Evolutionary conservation across 2,797 vertebrate genomes (phyloP).

Genomic region (Poecilia wingei): DNA sequence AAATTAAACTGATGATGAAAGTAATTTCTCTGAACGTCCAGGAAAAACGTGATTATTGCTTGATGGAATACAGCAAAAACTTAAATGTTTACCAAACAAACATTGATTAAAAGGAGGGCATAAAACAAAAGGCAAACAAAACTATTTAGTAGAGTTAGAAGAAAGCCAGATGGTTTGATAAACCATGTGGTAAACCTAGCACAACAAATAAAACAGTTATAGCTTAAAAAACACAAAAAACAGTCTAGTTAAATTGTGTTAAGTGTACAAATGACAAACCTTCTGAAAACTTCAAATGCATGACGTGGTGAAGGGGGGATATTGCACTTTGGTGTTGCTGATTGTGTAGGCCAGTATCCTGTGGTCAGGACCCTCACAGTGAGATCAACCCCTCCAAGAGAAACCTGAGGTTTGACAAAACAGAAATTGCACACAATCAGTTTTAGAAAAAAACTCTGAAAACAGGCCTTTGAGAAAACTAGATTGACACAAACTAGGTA

Average conservation of each 20-base stretch:
- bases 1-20: neutral
- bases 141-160: neutral
- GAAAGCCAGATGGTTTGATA: neutral
- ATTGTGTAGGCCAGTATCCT: slow-evolving; percentile 99
- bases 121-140: neutral
- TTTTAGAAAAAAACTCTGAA: neutral
- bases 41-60: neutral
- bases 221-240: neutral
- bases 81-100: neutral
- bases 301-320: slow-evolving; percentile 97
- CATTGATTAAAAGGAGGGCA: neutral
- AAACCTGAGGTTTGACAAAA: slow-evolving; percentile 80
- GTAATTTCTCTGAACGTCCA: neutral
- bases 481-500: too few relatives aligned
- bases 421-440: neutral
- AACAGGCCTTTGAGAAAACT: neutral
- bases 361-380: slow-evolving; percentile 97
- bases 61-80: neutral
- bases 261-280: slow-evolving; percentile 73
- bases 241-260: neutral
- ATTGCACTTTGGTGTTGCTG: slow-evolving; percentile 99
- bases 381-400: slow-evolving; percentile 96
- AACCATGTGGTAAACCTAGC: too few relatives aligned
- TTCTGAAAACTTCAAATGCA: slow-evolving; percentile 99
- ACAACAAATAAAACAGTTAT: neutral